Conservation (phyloP, 1,140 invertebrate species). For the Diabrotica undecimpunctata region DNA sequence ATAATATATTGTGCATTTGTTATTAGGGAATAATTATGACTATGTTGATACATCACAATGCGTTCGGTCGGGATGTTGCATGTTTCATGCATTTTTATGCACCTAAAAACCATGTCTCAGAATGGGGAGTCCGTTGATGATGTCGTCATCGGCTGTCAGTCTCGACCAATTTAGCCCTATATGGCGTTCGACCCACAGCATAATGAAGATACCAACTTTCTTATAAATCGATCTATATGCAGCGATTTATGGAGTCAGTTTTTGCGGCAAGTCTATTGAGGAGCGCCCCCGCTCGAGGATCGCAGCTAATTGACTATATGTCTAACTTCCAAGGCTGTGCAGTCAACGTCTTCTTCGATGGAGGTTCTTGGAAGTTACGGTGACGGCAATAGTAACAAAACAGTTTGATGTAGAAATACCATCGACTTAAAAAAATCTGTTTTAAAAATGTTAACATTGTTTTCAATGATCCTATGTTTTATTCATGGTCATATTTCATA, state of each 20-base stretch:
- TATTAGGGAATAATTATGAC: slow-evolving; percentile 34
- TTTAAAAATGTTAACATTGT: no score
- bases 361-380: no score
- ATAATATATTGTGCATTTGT: slow-evolving; percentile 19
- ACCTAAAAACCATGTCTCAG: slow-evolving; percentile 39
- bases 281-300: slow-evolving; percentile 17
- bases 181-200: slow-evolving; percentile 36
- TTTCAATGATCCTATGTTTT: no score
- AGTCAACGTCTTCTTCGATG: not conserved
- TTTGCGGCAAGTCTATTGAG: slow-evolving; percentile 22
- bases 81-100: slow-evolving; percentile 41
- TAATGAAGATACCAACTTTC: slow-evolving; percentile 46
- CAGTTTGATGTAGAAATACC: no score
- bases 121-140: slow-evolving; percentile 40
- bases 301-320: not conserved
- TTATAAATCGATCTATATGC: slow-evolving; percentile 41
- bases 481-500: no score
- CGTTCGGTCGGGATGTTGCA: slow-evolving; percentile 26
- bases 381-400: no score
- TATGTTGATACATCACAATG: slow-evolving; percentile 30
- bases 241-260: slow-evolving; percentile 41
- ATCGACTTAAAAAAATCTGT: no score
- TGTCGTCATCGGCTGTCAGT: slow-evolving; percentile 44
- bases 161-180: slow-evolving; percentile 44
- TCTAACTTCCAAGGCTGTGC: not conserved